Percentiles rank a stretch among this genome's conserved stretches.
Evolutionary conservation across 2,113 vertebrate genomes (phyloP).

Genomic region (Microtus pennsylvanicus): DNA sequence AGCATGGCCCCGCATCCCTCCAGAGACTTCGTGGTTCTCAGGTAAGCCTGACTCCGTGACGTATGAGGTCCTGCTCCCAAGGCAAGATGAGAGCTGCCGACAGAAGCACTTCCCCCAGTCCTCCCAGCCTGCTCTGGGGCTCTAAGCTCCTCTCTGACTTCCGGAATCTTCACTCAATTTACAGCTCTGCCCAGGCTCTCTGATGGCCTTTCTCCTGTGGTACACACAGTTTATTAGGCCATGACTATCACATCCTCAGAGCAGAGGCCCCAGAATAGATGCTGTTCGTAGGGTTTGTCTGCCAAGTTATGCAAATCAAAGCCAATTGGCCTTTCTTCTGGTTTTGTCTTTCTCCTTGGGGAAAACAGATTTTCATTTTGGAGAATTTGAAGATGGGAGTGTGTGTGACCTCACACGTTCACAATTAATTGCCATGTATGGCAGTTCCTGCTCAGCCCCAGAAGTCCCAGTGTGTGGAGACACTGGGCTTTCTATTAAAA

Average conservation of each 20-base stretch:
- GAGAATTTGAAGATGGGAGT: not conserved
- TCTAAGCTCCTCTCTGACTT: conserved; percentile 44
- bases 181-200: not conserved
- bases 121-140: not conserved
- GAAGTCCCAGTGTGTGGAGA: not conserved
- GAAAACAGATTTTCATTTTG: not conserved
- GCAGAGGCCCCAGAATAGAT: conserved; percentile 75
- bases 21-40: conserved; percentile 95
- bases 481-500: not conserved
- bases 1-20: conserved; percentile 97
- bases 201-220: not conserved
- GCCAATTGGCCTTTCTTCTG: conserved; percentile 62
- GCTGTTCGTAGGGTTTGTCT: conserved; percentile 71
- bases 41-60: conserved; percentile 85
- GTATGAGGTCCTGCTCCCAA: not conserved
- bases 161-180: not conserved
- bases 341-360: conserved; percentile 62
- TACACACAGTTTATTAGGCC: conserved; percentile 71
- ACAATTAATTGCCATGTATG: accelerated
- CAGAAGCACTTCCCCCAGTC: not conserved
- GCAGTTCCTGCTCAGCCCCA: not conserved
- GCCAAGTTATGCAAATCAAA: conserved; percentile 77
- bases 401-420: not conserved
- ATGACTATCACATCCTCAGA: conserved; percentile 76
- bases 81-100: not conserved